These are phyloP conservation scores for Etia nguti DNA, from an alignment of 2,113 vertebrate genomes.

Conservation along the genomic window DNA sequence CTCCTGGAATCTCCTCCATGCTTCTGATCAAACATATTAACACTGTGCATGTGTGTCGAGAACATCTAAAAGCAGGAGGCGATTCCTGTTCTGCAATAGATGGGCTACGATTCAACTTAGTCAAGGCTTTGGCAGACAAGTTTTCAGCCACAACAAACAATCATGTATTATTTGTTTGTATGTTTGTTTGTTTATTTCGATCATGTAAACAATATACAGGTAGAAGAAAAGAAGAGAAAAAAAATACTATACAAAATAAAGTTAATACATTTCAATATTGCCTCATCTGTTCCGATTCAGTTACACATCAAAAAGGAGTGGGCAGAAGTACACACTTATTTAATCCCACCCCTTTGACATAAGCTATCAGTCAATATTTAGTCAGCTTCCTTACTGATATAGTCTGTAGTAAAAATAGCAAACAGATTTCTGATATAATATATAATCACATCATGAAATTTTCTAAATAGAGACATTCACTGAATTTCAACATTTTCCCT, in stretches of 20 bases:
- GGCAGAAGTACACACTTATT: not conserved
- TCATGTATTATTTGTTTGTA: not conserved
- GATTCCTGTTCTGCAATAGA: constrained; percentile 84
- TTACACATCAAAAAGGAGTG: not conserved
- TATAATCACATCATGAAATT: no score
- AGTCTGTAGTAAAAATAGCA: no score
- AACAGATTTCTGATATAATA: no score
- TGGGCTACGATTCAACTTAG: constrained; percentile 90
- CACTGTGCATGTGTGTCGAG: constrained; percentile 66
- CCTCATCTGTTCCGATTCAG: not conserved
- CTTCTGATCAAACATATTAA: not conserved
- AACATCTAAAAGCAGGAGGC: constrained; percentile 97
- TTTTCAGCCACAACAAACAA: not conserved
- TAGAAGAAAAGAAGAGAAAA: not conserved
- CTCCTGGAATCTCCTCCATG: not conserved
- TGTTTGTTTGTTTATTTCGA: not conserved
- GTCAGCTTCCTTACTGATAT: no score
- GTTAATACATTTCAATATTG: not conserved
- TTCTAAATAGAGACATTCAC: no score
- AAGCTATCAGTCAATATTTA: no score
- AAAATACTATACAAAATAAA: not conserved
- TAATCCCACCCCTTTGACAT: no score
- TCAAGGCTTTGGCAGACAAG: constrained; percentile 72
- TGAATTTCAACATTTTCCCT: no score
- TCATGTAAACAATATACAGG: not conserved